Evolutionary conservation across 2,797 vertebrate species (phyloP).

Genomic region (Sebastes taczanowskii): DNA sequence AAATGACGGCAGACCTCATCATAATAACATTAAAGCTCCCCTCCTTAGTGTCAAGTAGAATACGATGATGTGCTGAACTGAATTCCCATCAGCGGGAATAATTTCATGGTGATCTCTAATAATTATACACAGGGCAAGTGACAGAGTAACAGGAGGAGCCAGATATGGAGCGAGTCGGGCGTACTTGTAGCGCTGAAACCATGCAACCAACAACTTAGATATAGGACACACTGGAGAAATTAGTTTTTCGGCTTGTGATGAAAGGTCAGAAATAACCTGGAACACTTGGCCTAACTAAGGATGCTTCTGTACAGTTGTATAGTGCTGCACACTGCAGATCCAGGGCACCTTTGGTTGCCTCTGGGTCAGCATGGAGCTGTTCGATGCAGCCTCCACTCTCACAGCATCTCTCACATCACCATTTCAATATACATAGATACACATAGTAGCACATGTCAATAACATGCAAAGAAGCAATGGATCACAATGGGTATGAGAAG

Average conservation of each 20-base stretch:
- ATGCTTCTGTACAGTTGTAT: neutral
- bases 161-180: neutral
- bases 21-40: slow-evolving; percentile 63
- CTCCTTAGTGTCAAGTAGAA: slow-evolving; percentile 60
- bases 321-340: slow-evolving; percentile 15
- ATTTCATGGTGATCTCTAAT: slow-evolving; percentile 69
- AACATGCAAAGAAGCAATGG: neutral
- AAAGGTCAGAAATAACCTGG: slow-evolving; percentile 8
- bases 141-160: slow-evolving; percentile 31
- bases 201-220: neutral
- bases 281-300: neutral
- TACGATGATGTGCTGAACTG: slow-evolving; percentile 42
- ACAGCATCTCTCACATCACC: slow-evolving; percentile 9
- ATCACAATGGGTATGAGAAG: neutral
- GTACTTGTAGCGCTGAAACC: neutral
- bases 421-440: slow-evolving; percentile 8
- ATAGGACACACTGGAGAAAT: neutral
- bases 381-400: neutral
- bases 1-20: slow-evolving; percentile 69
- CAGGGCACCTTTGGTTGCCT: slow-evolving; percentile 31
- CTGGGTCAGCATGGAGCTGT: neutral
- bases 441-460: neutral
- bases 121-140: slow-evolving; percentile 58
- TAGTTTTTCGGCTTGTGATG: neutral
- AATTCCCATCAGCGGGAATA: slow-evolving; percentile 63